Percentiles rank a stretch among this genome's conserved stretches.
Conservation (phyloP, 2,113 vertebrate species). For the Oostethus manadensis region DNA sequence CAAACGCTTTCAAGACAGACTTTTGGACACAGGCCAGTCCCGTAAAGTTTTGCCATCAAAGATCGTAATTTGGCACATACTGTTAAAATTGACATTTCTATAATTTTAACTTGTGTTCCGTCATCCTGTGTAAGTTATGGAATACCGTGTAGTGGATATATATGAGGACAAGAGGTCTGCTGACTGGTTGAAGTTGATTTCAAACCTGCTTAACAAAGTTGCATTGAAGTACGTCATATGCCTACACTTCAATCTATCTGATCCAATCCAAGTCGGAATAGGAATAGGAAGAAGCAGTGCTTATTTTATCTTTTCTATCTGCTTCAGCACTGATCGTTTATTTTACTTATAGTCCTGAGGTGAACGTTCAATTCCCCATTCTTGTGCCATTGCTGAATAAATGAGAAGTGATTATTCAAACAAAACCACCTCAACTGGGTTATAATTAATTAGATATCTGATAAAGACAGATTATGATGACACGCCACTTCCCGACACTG, state of each 20-base stretch:
- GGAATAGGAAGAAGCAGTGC: no score
- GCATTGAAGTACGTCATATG: no score
- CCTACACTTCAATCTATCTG: no score
- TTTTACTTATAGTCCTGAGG: no score
- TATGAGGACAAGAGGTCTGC: constrained; percentile 1
- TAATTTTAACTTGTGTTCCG: constrained; percentile 15
- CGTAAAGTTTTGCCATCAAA: constrained; percentile 39
- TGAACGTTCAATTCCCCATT: no score
- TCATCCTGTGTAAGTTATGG: constrained; percentile 12
- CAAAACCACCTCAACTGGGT: neutral
- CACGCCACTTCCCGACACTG: neutral
- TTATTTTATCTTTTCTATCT: no score
- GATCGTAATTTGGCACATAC: constrained; percentile 43
- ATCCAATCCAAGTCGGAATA: no score
- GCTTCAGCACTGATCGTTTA: no score
- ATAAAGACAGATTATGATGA: neutral
- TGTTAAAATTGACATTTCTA: constrained; percentile 29
- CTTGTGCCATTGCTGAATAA: no score
- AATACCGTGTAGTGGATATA: constrained; percentile 4
- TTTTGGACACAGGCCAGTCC: constrained; percentile 30
- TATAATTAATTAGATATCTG: neutral
- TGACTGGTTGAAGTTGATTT: neutral
- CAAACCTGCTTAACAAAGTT: no score
- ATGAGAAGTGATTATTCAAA: no score
- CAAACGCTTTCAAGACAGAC: constrained; percentile 24